phyloP scores from a whole-genome alignment of 2,113 vertebrate species.

The Conger conger region DNA sequence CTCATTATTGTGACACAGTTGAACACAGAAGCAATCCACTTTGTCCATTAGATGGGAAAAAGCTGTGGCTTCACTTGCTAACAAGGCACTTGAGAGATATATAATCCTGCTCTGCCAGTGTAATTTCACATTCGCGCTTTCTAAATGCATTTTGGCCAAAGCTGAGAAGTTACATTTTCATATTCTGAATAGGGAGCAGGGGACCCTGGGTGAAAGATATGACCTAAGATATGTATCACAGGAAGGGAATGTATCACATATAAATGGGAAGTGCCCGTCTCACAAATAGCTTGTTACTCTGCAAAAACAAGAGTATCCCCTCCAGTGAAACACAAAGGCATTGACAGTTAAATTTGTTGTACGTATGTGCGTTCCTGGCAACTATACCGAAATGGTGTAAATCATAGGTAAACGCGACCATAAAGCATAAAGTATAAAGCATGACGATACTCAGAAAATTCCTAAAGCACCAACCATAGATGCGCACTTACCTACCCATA shows the following conservation, averaged over 20 bases:
- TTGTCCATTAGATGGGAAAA: conserved; percentile 9
- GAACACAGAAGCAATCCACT: background rate
- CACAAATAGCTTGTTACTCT: background rate
- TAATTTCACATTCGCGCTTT: background rate
- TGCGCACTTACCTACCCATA: background rate
- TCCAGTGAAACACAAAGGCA: background rate
- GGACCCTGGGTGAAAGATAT: background rate
- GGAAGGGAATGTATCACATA: conserved; percentile 7
- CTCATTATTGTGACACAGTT: background rate
- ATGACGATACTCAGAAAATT: background rate
- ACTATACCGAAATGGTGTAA: too few relatives aligned
- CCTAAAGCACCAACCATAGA: background rate
- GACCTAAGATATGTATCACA: conserved; percentile 19
- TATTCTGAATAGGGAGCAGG: conserved; percentile 5
- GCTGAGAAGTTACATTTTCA: conserved; percentile 22
- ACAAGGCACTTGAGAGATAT: conserved; percentile 9
- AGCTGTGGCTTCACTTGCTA: background rate
- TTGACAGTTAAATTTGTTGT: background rate
- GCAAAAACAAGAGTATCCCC: background rate
- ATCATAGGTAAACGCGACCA: background rate
- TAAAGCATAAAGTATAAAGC: too few relatives aligned
- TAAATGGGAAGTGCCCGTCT: background rate
- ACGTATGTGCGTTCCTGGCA: background rate
- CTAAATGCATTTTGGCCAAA: conserved; percentile 19
- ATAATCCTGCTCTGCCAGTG: background rate